Conservation (phyloP, 1,140 invertebrate species). For the Lysiphlebus fabarum region DNA sequence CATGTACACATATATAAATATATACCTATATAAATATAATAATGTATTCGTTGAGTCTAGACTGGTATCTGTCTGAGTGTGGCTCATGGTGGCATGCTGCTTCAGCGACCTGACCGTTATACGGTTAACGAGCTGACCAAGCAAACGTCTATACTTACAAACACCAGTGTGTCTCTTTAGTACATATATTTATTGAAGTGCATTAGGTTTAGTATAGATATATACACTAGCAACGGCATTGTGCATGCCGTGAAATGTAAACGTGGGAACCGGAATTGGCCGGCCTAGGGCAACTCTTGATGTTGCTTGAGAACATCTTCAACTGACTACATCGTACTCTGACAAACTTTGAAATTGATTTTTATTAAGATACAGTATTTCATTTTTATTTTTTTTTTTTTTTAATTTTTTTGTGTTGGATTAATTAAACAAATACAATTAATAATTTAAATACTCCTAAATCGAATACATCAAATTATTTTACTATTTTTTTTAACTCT, state of each 20-base stretch:
- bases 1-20: too few species aligned
- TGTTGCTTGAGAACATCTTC: background rate
- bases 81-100: slow-evolving; percentile 29
- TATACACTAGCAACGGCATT: slow-evolving; percentile 41
- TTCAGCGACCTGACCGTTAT: slow-evolving; percentile 44
- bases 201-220: slow-evolving; percentile 32
- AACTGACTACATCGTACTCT: too few species aligned
- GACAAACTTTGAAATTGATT: too few species aligned
- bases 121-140: slow-evolving; percentile 53
- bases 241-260: slow-evolving; percentile 57
- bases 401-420: background rate
- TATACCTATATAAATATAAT: too few species aligned
- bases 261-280: slow-evolving; percentile 57
- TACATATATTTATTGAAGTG: slow-evolving; percentile 12
- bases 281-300: slow-evolving; percentile 34
- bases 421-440: too few species aligned
- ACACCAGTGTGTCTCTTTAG: slow-evolving; percentile 18
- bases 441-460: too few species aligned
- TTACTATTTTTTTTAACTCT: too few species aligned
- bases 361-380: too few species aligned
- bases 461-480: too few species aligned
- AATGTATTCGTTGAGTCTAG: background rate
- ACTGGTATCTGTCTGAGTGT: slow-evolving; percentile 5
- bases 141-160: too few species aligned
- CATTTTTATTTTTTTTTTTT: background rate